Base-by-base conservation (phyloP, 1,140 invertebrate genomes). In the Parasteatoda tepidariorum region DNA sequence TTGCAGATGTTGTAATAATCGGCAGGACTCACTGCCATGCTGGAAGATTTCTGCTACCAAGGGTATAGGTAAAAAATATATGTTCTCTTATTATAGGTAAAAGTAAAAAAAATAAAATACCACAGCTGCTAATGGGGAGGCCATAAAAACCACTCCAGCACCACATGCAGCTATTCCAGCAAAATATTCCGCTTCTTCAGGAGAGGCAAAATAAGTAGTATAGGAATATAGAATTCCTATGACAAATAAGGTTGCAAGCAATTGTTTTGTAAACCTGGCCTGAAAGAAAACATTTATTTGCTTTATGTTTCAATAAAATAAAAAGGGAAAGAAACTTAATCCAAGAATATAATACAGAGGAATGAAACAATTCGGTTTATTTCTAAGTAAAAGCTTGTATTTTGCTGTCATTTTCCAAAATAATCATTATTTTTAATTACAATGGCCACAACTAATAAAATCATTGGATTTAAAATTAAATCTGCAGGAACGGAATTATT, bases 131-230 rank as follows among this genome's bases (percentile, higher is more conserved):
- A 96, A 90, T 26, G 95, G 95, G 55, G 94, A 93, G 33, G 93
- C 93, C 88, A 95, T 94, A 85, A 94, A 95, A 59, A 94, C 86
- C 59, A 95, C 90, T 13, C 94, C 94, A 6, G 95, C 89, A 41
- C 90, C 86, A 86, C 93, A 94, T 85, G 94, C 93, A 30, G 94
- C 87, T 18, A 93, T 88, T 73, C 94, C 94, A 90, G 89, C 48
- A 78, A 86, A 73, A 74, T 86, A 73, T 62, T 86, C 84, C 62
- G 86, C 86, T 33, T 22, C 13, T 55, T 73, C 62, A 5, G 15
- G 7, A 33, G 38, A 26, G 33, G 30, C 3, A 59, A 3, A n/a
- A 76, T n/a, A 81, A 7, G 68, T 54, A 13, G 76, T 81, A 31
- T 67, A 71, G 3, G 55, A 54, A 70, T 82, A 70, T 28, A 86